Evolutionary conservation across 2,797 vertebrate genomes (phyloP).

Genomic region (Sebastes kiyomatsui): DNA sequence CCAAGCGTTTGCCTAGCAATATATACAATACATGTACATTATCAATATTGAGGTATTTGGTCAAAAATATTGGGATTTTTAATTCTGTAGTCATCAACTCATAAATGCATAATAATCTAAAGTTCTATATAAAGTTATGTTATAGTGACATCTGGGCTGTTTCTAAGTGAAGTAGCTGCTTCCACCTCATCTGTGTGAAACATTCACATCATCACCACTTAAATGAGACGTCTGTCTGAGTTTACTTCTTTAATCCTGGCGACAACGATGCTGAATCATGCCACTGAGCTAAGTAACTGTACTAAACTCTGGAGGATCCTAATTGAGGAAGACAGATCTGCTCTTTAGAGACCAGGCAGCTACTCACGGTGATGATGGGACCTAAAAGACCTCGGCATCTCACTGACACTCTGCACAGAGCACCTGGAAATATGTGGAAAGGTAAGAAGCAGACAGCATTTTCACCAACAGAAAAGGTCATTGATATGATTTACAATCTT

Average conservation of each 20-base stretch:
- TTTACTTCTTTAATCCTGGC: conserved; percentile 2
- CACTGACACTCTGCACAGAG: not conserved
- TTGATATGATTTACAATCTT: not conserved
- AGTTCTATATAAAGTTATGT: not conserved
- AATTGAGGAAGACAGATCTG: conserved; percentile 56
- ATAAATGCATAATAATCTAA: not conserved
- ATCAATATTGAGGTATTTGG: not conserved
- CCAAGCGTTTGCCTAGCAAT: not conserved
- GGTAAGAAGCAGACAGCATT: not conserved
- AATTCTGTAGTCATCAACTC: not conserved
- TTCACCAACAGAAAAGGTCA: not conserved
- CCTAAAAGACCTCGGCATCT: not conserved
- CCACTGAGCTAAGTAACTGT: conserved; percentile 45
- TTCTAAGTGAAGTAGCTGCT: not conserved
- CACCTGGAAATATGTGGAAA: not conserved
- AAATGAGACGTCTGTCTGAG: conserved; percentile 11
- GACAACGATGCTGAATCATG: conserved; percentile 44
- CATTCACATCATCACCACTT: conserved; percentile 19
- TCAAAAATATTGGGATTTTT: not conserved
- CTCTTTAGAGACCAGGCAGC: conserved; percentile 59
- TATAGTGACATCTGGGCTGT: not conserved
- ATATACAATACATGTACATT: not conserved
- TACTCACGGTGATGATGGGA: conserved; percentile 21
- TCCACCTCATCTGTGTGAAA: conserved; percentile 27
- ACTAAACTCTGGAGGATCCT: conserved; percentile 50